These are phyloP conservation scores for Antigone vipio DNA, from an alignment of 2,113 vertebrate species.

Conservation along the genomic window DNA sequence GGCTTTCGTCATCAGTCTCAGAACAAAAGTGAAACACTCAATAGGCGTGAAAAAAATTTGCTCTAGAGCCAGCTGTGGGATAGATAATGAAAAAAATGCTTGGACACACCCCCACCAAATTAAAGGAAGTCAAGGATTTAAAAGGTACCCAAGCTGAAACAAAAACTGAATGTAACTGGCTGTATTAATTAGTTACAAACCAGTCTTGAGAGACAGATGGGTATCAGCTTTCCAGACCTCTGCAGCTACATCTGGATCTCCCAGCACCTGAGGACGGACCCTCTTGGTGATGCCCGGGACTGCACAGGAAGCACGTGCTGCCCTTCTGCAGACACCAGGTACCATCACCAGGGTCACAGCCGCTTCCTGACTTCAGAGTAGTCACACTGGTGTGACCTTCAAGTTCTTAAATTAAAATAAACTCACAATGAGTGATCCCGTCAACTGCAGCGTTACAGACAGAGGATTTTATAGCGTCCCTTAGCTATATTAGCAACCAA, in stretches of 20 bases:
- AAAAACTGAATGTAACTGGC: neutral
- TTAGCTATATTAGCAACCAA: neutral
- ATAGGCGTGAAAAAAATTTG: neutral
- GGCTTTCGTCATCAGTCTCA: neutral
- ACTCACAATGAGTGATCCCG: neutral
- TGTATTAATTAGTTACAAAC: neutral
- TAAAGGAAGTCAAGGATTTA: neutral
- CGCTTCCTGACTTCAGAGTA: neutral
- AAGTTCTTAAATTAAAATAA: constrained; percentile 6
- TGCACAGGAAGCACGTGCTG: fast-evolving
- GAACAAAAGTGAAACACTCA: neutral
- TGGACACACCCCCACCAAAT: neutral
- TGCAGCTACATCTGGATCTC: neutral
- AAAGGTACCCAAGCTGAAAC: neutral
- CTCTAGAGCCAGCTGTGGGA: neutral
- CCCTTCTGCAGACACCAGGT: neutral
- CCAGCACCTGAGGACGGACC: neutral
- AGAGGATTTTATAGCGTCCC: neutral
- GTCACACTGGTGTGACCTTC: neutral
- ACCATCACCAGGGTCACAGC: neutral
- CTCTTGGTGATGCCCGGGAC: fast-evolving
- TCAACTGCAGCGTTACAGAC: neutral
- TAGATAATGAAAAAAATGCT: neutral
- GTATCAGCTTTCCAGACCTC: neutral
- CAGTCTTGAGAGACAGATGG: neutral